phyloP scores from a whole-genome alignment of 2,797 vertebrate species.

The Austrolebias charrua region DNA sequence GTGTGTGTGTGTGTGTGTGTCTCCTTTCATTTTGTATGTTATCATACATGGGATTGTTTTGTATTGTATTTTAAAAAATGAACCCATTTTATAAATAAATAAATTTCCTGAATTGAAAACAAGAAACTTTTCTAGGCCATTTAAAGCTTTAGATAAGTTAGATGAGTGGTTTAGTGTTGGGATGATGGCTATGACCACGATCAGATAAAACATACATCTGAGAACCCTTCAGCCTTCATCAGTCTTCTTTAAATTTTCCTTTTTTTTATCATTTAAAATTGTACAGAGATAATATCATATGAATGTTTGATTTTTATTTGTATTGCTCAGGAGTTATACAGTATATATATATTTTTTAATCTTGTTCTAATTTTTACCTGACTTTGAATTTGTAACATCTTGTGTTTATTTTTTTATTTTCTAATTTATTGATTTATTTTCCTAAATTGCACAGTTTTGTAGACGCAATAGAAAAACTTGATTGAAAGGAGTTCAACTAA shows the following conservation, averaged over 20 bases:
- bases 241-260: not conserved
- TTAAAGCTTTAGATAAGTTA: constrained; percentile 42
- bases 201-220: too few relatives aligned
- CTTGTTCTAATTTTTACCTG: too few relatives aligned
- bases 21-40: too few relatives aligned
- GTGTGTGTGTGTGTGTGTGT: too few relatives aligned
- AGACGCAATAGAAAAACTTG: not conserved
- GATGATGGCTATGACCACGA: constrained; percentile 19
- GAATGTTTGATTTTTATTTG: not conserved
- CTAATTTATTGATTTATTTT: not conserved
- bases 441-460: not conserved
- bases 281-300: not conserved
- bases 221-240: too few relatives aligned
- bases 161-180: constrained; percentile 39
- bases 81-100: too few relatives aligned
- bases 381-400: not conserved
- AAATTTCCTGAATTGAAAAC: constrained; percentile 46
- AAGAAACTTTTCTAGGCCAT: constrained; percentile 53
- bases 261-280: not conserved
- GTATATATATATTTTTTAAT: not conserved
- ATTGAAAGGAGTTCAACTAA: not conserved
- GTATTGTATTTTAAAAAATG: too few relatives aligned
- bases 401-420: not conserved
- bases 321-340: not conserved
- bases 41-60: too few relatives aligned